Evolutionary conservation across 2,113 vertebrate genomes (phyloP).

Genomic region (Psilopogon haemacephalus): DNA sequence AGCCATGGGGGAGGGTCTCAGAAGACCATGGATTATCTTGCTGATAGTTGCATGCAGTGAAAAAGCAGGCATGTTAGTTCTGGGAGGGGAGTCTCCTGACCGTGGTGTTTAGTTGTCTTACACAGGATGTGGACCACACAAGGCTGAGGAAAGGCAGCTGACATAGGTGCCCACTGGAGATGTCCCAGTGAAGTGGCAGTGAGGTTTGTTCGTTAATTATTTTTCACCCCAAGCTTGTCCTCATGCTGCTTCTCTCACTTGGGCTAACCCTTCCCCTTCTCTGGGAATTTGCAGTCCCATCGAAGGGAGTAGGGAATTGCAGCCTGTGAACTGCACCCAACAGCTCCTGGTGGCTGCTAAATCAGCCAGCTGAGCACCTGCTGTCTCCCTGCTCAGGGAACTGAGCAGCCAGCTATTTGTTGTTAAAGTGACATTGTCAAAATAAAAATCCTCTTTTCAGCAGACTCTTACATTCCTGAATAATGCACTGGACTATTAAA

Average conservation of each 20-base stretch:
- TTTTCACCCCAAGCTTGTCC: conserved; percentile 33
- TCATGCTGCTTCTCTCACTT: background rate
- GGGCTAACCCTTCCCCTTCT: conserved; percentile 44
- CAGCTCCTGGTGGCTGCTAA: conserved; percentile 53
- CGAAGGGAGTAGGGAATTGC: conserved; percentile 49
- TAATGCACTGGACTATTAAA: background rate
- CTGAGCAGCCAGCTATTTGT: conserved; percentile 33
- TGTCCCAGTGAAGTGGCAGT: background rate
- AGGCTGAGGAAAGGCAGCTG: background rate
- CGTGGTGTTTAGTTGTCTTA: rapidly evolving
- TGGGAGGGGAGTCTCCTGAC: background rate
- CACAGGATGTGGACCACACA: background rate
- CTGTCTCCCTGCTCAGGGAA: conserved; percentile 44
- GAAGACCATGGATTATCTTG: background rate
- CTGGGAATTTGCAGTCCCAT: conserved; percentile 49
- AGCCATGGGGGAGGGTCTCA: background rate
- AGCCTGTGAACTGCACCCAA: conserved; percentile 59
- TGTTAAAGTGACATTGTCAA: conserved; percentile 37
- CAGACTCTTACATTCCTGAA: background rate
- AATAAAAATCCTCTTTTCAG: background rate
- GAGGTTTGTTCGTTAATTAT: background rate
- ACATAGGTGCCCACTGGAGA: rapidly evolving
- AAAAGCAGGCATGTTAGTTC: background rate
- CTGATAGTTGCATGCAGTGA: background rate
- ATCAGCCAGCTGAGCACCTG: conserved; percentile 67